Conservation (phyloP, 1,140 invertebrate genomes). For the Eriosoma lanigerum region DNA sequence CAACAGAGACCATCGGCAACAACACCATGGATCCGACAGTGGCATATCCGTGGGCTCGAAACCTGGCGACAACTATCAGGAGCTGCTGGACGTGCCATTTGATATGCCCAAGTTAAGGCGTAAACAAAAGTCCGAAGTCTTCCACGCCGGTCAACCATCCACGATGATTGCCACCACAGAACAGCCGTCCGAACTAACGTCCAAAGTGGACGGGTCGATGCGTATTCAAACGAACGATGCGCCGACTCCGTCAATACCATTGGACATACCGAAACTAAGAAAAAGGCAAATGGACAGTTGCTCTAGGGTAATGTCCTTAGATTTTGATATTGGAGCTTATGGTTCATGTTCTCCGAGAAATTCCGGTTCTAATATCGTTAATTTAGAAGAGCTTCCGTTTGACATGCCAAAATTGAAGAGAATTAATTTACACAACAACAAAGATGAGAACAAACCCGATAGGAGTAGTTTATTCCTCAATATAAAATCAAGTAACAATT, state of each 20-base stretch:
- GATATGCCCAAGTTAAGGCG: conserved; percentile 86
- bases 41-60: conserved; percentile 74
- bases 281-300: conserved; percentile 60
- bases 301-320: conserved; percentile 1
- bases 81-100: conserved; percentile 76
- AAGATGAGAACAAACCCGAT: conserved; percentile 13
- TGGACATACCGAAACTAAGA: conserved; percentile 85
- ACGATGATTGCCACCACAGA: neutral
- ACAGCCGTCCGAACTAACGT: neutral
- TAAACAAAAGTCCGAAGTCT: conserved; percentile 57
- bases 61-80: conserved; percentile 55
- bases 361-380: no score
- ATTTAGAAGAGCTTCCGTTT: neutral
- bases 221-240: no score
- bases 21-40: conserved; percentile 76
- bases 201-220: neutral
- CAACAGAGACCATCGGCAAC: conserved; percentile 59
- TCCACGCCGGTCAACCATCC: neutral
- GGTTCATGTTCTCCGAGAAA: no score
- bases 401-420: conserved; percentile 5
- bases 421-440: neutral
- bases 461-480: conserved; percentile 33
- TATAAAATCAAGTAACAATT: neutral
- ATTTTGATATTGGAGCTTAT: conserved; percentile 7
- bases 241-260: conserved; percentile 64